Evolutionary conservation across 2,113 vertebrate species (phyloP).

Genomic region (Gorsachius goisagi): DNA sequence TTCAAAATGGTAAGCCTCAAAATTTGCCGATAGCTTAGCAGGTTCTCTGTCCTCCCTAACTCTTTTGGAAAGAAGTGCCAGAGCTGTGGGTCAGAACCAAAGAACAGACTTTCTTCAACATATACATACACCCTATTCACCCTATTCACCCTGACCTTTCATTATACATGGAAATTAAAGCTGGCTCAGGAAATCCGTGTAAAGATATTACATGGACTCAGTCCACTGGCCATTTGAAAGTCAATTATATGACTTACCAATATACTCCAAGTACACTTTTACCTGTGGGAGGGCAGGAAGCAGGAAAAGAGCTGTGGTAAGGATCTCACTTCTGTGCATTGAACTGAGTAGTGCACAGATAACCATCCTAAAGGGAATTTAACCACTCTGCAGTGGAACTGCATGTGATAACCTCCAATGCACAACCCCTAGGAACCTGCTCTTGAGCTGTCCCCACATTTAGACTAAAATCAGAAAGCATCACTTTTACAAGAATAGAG

Average conservation of each 20-base stretch:
- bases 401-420: neutral
- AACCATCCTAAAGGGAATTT: neutral
- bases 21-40: neutral
- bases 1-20: neutral
- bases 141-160: neutral
- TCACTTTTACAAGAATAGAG: neutral
- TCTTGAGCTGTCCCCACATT: neutral
- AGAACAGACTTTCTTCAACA: neutral
- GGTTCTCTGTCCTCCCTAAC: neutral
- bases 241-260: neutral
- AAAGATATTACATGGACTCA: neutral
- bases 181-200: neutral
- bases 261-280: neutral
- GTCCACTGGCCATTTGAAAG: neutral
- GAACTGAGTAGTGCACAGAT: neutral
- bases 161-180: neutral
- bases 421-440: neutral
- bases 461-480: neutral
- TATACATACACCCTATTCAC: fast-evolving
- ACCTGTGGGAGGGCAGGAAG: neutral
- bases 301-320: neutral
- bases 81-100: neutral
- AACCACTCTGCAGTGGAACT: neutral
- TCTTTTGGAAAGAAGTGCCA: neutral
- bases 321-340: neutral